phyloP scores from a whole-genome alignment of 2,113 vertebrate species.

The Phalacrocorax carbo region DNA sequence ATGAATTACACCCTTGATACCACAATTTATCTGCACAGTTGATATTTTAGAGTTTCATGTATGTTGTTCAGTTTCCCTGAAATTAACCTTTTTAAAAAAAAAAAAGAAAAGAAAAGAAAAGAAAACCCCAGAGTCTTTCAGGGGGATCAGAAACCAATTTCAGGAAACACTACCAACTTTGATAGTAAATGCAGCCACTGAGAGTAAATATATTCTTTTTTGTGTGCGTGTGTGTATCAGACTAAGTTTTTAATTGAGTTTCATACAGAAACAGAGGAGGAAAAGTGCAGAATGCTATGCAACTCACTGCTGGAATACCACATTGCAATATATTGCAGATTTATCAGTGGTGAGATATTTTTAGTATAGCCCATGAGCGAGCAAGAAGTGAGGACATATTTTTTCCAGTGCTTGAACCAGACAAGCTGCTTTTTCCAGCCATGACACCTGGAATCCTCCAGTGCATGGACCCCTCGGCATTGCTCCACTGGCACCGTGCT shows the following conservation, averaged over 20 bases:
- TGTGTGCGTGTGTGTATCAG: neutral
- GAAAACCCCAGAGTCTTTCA: slow-evolving; percentile 46
- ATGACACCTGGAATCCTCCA: neutral
- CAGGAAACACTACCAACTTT: slow-evolving; percentile 68
- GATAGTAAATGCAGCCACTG: slow-evolving; percentile 55
- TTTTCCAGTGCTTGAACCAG: neutral
- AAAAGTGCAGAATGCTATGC: neutral
- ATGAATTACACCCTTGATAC: neutral
- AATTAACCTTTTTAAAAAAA: slow-evolving; percentile 1
- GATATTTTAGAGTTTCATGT: slow-evolving; percentile 49
- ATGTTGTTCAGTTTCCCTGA: slow-evolving; percentile 60
- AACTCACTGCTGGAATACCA: neutral
- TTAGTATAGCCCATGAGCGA: neutral
- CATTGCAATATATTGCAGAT: neutral
- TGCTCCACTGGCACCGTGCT: neutral
- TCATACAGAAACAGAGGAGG: neutral
- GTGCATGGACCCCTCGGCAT: neutral
- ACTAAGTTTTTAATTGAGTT: neutral
- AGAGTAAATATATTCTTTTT: neutral
- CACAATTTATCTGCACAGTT: slow-evolving; percentile 12
- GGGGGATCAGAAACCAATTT: slow-evolving; percentile 71
- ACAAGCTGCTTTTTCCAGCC: neutral
- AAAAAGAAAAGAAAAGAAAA: neutral
- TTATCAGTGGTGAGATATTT: neutral
- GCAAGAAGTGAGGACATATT: neutral